Base-by-base conservation (phyloP, 2,888 invertebrate species). In the Mimumesa dahlbomi region DNA sequence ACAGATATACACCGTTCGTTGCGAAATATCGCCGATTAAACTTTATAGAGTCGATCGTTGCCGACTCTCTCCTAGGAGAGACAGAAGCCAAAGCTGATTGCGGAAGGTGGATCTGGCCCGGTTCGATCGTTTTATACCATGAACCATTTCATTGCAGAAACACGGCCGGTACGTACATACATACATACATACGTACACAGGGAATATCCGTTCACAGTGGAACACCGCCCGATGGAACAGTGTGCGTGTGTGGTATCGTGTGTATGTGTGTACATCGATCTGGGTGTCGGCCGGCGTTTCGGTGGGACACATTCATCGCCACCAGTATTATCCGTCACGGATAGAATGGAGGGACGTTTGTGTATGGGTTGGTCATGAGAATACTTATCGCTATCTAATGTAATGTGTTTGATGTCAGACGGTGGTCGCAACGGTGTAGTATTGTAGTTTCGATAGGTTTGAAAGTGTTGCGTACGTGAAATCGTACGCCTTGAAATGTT, bases 1-100 rank as follows among this genome's bases (percentile, higher is more conserved):
- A 31, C 75, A 34, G 81, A 77, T 82, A 82, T 83, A 76, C 64
- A 48, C 68, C 40, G 45, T 77, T 31, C 56, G 34, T 56, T 19
- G 49, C 38, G 73, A 76, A 73, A 73, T 77, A 77, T 59, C 63
- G 66, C 36, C 64, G 77, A 77, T 73, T 73, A 76, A 77, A 77
- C 64, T 76, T 76, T 61, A 75, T 64, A 63, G 68, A 53, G 42
- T 16, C 56, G 65, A 72, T 66, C 52, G 71, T 42, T 45, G 49
- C 57, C 31, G 58, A 46, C 48, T 13, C 34, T 22, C n/a, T 25
- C 29, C 68, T 43, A 54, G 67, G 61, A 46, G 53, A 68, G 75
- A 74, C 70, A 75, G 63, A 64, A 56, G 43, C 21, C 49, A 71
- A 53, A 58, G 52, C 65, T 68, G 57, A 46, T 29, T 46, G 29